Evolutionary conservation across 2,797 vertebrate genomes (phyloP).

Genomic region (Gouania willdenowi): DNA sequence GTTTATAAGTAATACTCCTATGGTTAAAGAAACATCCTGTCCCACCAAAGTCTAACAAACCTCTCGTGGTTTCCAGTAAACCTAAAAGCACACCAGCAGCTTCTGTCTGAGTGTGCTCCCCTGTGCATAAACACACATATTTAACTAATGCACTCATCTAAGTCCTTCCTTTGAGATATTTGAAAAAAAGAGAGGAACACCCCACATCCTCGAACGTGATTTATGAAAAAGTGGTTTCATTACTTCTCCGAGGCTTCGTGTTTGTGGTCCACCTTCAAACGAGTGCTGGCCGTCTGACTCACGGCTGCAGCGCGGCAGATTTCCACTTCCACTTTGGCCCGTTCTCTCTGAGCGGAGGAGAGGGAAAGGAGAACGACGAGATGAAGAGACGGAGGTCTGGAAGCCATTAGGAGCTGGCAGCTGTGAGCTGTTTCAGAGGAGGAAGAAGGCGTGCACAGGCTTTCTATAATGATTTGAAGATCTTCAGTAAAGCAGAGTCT

Average conservation of each 20-base stretch:
- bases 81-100: constrained; percentile 38
- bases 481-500: constrained; percentile 55
- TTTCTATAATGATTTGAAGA: constrained; percentile 65
- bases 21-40: constrained; percentile 19
- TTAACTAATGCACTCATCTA: constrained; percentile 63
- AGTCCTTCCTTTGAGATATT: constrained; percentile 49
- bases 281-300: constrained; percentile 65
- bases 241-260: constrained; percentile 32
- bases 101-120: constrained; percentile 41
- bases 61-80: constrained; percentile 66
- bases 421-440: constrained; percentile 65
- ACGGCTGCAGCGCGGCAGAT: constrained; percentile 59
- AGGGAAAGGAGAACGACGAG: constrained; percentile 36
- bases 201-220: constrained; percentile 41
- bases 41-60: constrained; percentile 40
- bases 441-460: constrained; percentile 44
- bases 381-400: constrained; percentile 62
- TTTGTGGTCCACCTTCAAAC: constrained; percentile 67
- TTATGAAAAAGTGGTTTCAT: constrained; percentile 66
- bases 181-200: constrained; percentile 6
- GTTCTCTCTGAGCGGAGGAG: constrained; percentile 42
- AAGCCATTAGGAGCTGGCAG: constrained; percentile 68
- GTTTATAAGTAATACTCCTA: too few relatives aligned
- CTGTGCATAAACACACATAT: constrained; percentile 51
- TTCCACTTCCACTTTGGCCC: constrained; percentile 70